These are phyloP conservation scores for Cathartes aura DNA, from an alignment of 2,113 vertebrate genomes.

Conservation along the genomic window DNA sequence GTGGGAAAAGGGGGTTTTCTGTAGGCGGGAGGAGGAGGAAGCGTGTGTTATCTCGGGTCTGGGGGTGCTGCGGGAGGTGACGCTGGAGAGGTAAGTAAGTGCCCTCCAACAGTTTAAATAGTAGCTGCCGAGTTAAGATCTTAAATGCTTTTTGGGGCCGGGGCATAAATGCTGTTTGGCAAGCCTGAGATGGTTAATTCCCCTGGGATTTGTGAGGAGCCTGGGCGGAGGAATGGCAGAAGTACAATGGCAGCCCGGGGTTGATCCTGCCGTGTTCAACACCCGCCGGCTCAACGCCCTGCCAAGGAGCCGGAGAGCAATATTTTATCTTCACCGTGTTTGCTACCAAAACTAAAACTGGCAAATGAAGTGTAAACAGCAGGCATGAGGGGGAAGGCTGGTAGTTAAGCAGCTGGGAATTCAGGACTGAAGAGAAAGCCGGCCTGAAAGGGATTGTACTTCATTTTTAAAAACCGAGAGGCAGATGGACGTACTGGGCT, in stretches of 20 bases:
- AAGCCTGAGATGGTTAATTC: slow-evolving; percentile 13
- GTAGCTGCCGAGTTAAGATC: slow-evolving; percentile 3
- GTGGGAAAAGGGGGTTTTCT: slow-evolving; percentile 58
- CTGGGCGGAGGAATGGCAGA: slow-evolving; percentile 15
- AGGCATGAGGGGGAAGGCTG: background rate
- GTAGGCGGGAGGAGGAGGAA: slow-evolving; percentile 25
- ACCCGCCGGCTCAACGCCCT: background rate
- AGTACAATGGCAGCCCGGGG: slow-evolving; percentile 38
- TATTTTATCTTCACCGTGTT: background rate
- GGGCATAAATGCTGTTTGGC: slow-evolving; percentile 15
- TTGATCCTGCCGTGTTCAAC: background rate
- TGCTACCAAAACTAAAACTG: slow-evolving; percentile 26
- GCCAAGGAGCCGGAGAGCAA: background rate
- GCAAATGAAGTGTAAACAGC: background rate
- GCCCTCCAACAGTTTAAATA: slow-evolving; percentile 15
- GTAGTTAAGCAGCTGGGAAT: slow-evolving; percentile 49
- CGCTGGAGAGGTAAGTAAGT: slow-evolving; percentile 70
- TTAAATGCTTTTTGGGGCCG: background rate
- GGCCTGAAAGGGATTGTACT: background rate
- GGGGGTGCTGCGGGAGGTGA: slow-evolving; percentile 56
- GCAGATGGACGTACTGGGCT: background rate
- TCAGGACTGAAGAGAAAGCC: slow-evolving; percentile 20
- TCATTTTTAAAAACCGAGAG: background rate
- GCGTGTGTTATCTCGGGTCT: slow-evolving; percentile 23
- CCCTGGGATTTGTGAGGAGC: slow-evolving; percentile 13